Evolutionary conservation across 2,113 vertebrate species (phyloP), one percentile per base, ranked within the genome.

Genomic region (Ardeotis arabs): DNA sequence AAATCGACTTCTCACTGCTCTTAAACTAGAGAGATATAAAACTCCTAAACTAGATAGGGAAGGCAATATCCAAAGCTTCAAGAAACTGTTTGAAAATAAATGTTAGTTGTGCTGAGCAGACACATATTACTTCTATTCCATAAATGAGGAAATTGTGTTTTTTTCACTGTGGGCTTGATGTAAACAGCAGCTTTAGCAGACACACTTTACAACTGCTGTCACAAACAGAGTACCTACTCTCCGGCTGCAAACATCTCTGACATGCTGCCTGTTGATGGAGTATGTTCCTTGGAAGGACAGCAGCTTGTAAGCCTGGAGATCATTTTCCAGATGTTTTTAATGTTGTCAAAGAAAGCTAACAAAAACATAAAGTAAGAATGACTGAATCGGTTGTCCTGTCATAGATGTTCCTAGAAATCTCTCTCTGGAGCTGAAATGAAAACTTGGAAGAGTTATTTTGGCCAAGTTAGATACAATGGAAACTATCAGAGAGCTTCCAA

Each of bases 361-460:
- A 73, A 89, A 96, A 96, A 72, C 74, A 89, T 73, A 14, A 87
- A 91, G n/a, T 81, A 81, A 56, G 67, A 95, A 81, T 73, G 79
- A 84, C 74, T 79, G 91, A 91, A 85, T 91, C 62, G 31, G 66
- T 89, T 93, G 44, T 89, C 24, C 56, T 89, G 74, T 93, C 74
- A 58, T 82, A 87, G 49, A 87, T 84, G 27, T 96, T 97, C 95
- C 94, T 96, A 96, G 95, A 97, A 96, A 95, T 84, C 93, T 84
- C 84, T 92, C 76, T 95, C 89, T 89, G 69, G 91, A 96, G 39
- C 58, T 87, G 77, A 94, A 95, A 91, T 31, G 33, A 95, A 94
- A 93, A 68, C 49, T 82, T 87, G 81, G 73, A 95, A 95, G 68
- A 47, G 6, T 31, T 89, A 64, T 79, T 93, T 55, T 85, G 84